Conservation (phyloP, 2,888 invertebrate species). For the Hirtodrosophila histrioides region DNA sequence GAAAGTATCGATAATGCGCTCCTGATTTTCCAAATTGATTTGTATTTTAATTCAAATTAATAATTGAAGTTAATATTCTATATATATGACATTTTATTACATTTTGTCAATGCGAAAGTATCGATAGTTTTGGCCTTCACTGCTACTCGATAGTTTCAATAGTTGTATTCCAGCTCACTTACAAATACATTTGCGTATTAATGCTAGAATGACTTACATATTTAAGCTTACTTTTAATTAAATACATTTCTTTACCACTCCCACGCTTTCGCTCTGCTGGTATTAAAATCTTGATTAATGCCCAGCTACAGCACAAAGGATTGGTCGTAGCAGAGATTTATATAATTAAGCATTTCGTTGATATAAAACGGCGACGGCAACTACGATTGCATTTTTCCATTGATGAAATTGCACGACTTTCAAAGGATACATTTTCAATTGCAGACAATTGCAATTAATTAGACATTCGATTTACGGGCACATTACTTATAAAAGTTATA, state of each 20-base stretch:
- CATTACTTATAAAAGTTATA: constrained; percentile 17
- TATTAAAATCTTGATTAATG: constrained; percentile 45
- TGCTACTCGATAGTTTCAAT: no score
- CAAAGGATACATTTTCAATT: constrained; percentile 36
- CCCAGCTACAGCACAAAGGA: constrained; percentile 27
- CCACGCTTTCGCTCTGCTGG: constrained; percentile 14
- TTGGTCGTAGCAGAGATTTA: constrained; percentile 24
- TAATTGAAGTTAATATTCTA: no score
- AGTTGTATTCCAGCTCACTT: no score
- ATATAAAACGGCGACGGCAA: constrained; percentile 5
- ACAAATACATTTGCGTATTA: no score
- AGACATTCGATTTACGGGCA: constrained; percentile 30
- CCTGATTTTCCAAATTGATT: no score
- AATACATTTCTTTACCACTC: constrained; percentile 12
- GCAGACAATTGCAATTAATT: constrained; percentile 48
- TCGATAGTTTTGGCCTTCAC: no score
- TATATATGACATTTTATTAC: no score
- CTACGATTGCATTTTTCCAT: constrained; percentile 7
- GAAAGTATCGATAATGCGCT: no score
- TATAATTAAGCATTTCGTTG: constrained; percentile 26
- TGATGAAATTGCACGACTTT: constrained; percentile 9
- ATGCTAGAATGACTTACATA: no score
- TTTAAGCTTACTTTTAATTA: constrained; percentile 25
- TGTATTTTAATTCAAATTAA: no score
- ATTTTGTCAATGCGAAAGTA: no score